These are phyloP conservation scores for Ridgeia piscesae DNA, from an alignment of 1,140 invertebrate species.

Conservation along the genomic window DNA sequence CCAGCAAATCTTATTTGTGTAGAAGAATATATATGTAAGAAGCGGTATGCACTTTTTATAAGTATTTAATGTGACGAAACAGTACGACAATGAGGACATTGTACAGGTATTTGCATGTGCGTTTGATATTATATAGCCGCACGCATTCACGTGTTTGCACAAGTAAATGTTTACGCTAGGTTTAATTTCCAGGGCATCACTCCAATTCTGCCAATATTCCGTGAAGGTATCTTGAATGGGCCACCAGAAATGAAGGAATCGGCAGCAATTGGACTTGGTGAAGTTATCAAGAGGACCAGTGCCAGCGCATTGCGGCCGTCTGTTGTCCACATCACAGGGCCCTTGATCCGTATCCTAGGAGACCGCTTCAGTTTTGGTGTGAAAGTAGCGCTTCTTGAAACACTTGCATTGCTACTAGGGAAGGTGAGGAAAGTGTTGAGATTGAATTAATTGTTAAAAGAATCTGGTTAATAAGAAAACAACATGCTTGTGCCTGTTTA, in stretches of 20 bases:
- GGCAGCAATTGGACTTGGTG: constrained; percentile 89
- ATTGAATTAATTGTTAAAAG: constrained; percentile 11
- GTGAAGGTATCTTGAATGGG: constrained; percentile 94
- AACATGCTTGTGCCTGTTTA: no score
- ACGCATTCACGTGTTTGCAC: neutral
- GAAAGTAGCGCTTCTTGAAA: constrained; percentile 94
- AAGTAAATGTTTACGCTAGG: neutral
- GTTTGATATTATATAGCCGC: no score
- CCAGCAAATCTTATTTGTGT: no score
- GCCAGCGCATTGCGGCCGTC: constrained; percentile 82
- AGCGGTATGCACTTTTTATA: no score
- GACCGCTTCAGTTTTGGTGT: constrained; percentile 91
- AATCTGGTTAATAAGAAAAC: neutral
- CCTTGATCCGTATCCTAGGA: constrained; percentile 93
- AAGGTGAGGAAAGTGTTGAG: constrained; percentile 42
- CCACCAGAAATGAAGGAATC: constrained; percentile 92
- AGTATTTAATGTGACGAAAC: no score
- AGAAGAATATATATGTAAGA: no score
- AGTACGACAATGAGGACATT: no score
- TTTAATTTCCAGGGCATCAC: constrained; percentile 72
- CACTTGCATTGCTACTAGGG: constrained; percentile 83
- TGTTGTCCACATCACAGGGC: constrained; percentile 95
- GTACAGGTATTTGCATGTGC: neutral
- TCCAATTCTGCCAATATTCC: constrained; percentile 89
- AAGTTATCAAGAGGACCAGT: constrained; percentile 82